phyloP scores from a whole-genome alignment of 1,140 invertebrate genomes.

The Plodia interpunctella region DNA sequence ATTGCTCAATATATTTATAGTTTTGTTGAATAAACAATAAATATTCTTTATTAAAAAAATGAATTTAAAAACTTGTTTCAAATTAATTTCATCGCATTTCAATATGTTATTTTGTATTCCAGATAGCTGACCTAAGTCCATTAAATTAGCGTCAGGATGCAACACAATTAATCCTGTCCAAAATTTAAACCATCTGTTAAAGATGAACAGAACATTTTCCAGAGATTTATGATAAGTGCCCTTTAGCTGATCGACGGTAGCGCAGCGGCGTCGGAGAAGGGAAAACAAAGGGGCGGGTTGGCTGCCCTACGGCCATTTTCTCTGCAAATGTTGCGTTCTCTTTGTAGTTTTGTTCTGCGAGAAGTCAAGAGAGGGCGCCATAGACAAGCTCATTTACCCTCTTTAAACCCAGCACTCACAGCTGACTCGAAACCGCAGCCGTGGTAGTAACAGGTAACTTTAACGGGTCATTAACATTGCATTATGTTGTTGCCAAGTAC shows the following conservation, averaged over 20 bases:
- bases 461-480: constrained; percentile 57
- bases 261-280: constrained; percentile 33
- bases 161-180: no score
- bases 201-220: not conserved
- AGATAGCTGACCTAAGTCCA: no score
- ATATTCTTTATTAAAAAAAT: no score
- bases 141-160: no score
- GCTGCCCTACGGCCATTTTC: constrained; percentile 62
- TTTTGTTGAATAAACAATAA: no score
- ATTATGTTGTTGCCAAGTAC: constrained; percentile 32
- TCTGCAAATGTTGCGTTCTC: constrained; percentile 60
- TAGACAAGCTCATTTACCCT: constrained; percentile 53
- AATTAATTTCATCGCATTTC: no score
- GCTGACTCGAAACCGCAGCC: constrained; percentile 58
- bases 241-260: constrained; percentile 30
- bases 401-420: constrained; percentile 45
- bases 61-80: not conserved
- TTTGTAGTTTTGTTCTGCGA: constrained; percentile 55
- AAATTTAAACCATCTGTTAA: no score
- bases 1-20: no score
- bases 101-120: no score
- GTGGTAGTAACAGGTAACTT: constrained; percentile 48
- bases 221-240: not conserved
- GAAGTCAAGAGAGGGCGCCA: constrained; percentile 52
- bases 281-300: constrained; percentile 60